Conservation (phyloP, 2,113 vertebrate species). For the Sturnus vulgaris region DNA sequence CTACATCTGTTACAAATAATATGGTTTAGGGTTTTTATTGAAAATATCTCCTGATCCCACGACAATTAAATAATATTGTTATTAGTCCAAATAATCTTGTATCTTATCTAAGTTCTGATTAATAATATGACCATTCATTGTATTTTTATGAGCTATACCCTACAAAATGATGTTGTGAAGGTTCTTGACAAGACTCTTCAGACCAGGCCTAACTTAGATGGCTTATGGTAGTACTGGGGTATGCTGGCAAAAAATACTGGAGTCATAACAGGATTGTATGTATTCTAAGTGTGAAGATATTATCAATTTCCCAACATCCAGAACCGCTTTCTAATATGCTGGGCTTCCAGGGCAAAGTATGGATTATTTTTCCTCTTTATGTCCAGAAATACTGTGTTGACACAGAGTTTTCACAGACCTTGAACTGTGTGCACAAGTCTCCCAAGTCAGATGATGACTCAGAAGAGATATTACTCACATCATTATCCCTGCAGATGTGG, state of each 20-base stretch:
- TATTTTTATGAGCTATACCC: neutral
- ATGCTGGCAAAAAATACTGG: neutral
- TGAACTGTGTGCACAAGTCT: neutral
- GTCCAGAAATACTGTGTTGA: neutral
- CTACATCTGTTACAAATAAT: neutral
- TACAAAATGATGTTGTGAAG: neutral
- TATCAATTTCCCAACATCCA: neutral
- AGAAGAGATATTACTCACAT: neutral
- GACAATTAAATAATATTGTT: neutral
- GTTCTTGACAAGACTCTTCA: neutral
- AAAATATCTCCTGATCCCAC: neutral
- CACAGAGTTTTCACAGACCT: neutral
- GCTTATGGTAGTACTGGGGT: accelerated
- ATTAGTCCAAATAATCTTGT: neutral
- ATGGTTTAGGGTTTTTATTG: neutral
- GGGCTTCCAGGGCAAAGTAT: accelerated
- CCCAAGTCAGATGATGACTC: neutral
- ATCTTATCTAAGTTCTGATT: neutral
- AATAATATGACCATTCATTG: neutral
- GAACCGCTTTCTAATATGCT: neutral
- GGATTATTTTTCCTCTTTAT: neutral
- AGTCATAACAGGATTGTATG: neutral
- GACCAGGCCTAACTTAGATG: accelerated
- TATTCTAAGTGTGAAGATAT: neutral
- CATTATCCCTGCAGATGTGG: neutral